A percentile compares a stretch with the other conserved stretches of the same genome.
These are phyloP conservation scores for Nudaria mundana DNA, from an alignment of 2,888 invertebrate genomes.

Conservation along the genomic window DNA sequence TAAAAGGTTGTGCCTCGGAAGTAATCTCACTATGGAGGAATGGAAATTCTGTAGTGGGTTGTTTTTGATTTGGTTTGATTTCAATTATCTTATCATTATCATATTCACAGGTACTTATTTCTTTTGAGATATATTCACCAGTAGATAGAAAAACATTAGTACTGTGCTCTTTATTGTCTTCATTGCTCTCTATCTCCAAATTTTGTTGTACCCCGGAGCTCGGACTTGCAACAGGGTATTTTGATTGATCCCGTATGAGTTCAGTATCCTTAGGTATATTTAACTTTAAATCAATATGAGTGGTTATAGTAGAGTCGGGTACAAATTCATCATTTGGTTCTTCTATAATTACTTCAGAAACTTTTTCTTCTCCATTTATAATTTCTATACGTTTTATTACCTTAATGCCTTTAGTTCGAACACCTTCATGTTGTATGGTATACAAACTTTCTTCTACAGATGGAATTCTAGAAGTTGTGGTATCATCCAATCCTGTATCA, in stretches of 20 bases:
- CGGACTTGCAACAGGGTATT: no score
- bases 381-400: constrained; percentile 85
- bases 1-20: constrained; percentile 17
- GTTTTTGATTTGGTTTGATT: constrained; percentile 1
- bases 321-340: constrained; percentile 62
- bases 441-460: no score
- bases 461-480: constrained; percentile 21
- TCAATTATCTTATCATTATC: neutral
- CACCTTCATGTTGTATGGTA: constrained; percentile 53
- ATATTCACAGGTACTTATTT: no score
- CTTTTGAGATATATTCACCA: no score
- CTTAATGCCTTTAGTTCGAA: constrained; percentile 64
- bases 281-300: constrained; percentile 51
- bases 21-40: constrained; percentile 28
- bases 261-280: no score
- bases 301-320: constrained; percentile 49
- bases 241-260: no score
- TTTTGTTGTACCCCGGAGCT: no score
- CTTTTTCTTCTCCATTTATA: constrained; percentile 88
- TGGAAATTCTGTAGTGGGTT: constrained; percentile 21
- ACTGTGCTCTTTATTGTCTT: no score
- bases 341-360: constrained; percentile 88
- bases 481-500: constrained; percentile 43
- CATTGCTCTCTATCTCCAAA: no score
- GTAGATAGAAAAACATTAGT: no score